Conservation (phyloP, 2,888 invertebrate genomes). For the Sminthurinus aureus region DNA sequence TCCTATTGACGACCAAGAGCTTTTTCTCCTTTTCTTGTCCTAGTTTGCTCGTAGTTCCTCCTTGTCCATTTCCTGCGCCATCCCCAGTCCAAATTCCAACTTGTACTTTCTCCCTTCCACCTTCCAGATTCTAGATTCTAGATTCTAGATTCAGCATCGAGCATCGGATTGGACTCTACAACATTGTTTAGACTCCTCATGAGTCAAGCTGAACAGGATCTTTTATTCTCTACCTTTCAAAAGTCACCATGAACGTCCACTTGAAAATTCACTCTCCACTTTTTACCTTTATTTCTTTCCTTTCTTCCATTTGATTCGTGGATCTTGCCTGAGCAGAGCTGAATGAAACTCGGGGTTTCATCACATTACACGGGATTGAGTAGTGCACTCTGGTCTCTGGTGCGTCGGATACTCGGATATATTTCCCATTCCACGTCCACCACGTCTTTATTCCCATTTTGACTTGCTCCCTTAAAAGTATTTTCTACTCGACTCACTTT, state of each 20-base stretch:
- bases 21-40: not conserved
- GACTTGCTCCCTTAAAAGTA: slow-evolving; percentile 26
- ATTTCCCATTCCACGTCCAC: slow-evolving; percentile 12
- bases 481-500: slow-evolving; percentile 1
- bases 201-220: too few species aligned
- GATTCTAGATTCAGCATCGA: too few species aligned
- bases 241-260: not conserved
- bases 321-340: slow-evolving; percentile 20
- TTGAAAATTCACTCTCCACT: not conserved
- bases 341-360: not conserved
- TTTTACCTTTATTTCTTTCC: not conserved
- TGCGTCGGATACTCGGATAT: too few species aligned
- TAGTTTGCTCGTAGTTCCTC: not conserved
- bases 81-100: not conserved
- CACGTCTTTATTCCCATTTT: slow-evolving; percentile 5
- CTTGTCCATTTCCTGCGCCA: not conserved
- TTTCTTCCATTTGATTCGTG: not conserved
- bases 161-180: too few species aligned
- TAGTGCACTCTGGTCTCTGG: too few species aligned
- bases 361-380: not conserved
- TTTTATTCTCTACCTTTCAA: not conserved
- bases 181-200: not conserved
- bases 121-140: not conserved
- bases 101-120: not conserved
- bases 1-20: not conserved